Evolutionary conservation across 2,888 invertebrate species (phyloP).

Genomic region (Rugalucina vietnamica): DNA sequence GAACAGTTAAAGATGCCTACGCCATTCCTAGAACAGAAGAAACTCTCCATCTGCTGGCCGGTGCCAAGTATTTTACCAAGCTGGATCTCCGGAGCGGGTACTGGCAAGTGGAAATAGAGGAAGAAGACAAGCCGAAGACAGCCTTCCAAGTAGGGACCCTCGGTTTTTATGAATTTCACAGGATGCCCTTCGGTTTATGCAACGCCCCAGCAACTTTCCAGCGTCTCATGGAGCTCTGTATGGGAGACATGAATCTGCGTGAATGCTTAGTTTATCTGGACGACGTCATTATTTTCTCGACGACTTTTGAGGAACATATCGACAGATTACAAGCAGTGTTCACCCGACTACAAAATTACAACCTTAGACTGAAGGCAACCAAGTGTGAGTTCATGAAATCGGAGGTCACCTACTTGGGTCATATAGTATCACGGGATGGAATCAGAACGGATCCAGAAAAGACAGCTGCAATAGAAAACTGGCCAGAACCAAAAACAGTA

Average conservation of each 20-base stretch:
- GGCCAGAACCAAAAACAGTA: conserved; percentile 6
- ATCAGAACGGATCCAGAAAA: conserved; percentile 4
- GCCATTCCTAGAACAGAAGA: conserved; percentile 58
- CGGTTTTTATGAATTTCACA: conserved; percentile 40
- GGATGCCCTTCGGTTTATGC: too few relatives aligned
- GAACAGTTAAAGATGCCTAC: conserved; percentile 46
- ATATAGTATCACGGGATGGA: conserved; percentile 10
- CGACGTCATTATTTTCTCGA: conserved; percentile 52
- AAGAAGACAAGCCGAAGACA: conserved; percentile 23
- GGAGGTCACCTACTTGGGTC: conserved; percentile 16
- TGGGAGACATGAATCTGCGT: neutral
- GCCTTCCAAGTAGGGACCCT: conserved; percentile 50
- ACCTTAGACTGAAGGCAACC: conserved; percentile 34
- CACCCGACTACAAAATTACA: conserved; percentile 3
- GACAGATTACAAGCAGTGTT: conserved; percentile 39
- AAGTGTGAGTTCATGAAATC: conserved; percentile 35
- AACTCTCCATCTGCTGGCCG: neutral
- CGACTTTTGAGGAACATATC: conserved; percentile 38
- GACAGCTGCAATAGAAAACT: neutral
- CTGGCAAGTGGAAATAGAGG: neutral
- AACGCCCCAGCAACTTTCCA: conserved; percentile 39
- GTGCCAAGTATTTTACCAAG: neutral
- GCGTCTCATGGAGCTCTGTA: conserved; percentile 45
- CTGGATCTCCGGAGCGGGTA: neutral
- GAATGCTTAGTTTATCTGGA: conserved; percentile 46